These are phyloP conservation scores for Eledona agricola DNA, from an alignment of 2,888 invertebrate species.

Conservation along the genomic window DNA sequence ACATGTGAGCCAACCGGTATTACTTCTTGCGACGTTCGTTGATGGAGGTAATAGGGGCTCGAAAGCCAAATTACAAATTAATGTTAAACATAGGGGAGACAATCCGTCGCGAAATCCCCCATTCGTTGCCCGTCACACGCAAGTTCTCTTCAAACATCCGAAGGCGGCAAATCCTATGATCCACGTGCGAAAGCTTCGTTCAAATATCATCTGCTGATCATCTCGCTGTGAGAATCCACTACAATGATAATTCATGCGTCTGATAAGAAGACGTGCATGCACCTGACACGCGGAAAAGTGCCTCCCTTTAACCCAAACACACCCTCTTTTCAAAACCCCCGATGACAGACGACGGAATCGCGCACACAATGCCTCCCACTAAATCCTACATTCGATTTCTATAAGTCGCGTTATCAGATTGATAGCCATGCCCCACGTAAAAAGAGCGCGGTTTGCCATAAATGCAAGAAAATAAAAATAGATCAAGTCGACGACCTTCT, in stretches of 20 bases:
- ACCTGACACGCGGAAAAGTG: constrained; percentile 25
- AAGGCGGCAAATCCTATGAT: constrained; percentile 17
- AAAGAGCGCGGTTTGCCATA: constrained; percentile 19
- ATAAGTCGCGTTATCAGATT: constrained; percentile 50
- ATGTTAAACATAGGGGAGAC: constrained; percentile 20
- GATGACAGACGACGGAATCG: constrained; percentile 32
- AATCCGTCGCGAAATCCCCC: constrained; percentile 14
- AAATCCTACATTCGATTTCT: constrained; percentile 52
- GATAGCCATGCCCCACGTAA: constrained; percentile 37
- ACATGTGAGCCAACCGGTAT: too few species aligned
- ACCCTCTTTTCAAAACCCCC: constrained; percentile 14
- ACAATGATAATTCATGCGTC: constrained; percentile 31
- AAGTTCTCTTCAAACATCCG: constrained; percentile 19
- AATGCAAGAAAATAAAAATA: constrained; percentile 16
- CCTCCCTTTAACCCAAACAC: constrained; percentile 7
- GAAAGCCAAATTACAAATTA: constrained; percentile 24
- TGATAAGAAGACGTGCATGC: constrained; percentile 22
- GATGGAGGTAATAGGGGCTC: constrained; percentile 20
- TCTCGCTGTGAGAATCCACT: constrained; percentile 14
- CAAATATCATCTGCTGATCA: constrained; percentile 25
- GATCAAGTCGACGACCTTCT: constrained; percentile 15
- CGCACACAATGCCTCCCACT: constrained; percentile 39
- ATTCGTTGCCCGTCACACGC: constrained; percentile 24
- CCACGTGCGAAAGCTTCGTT: constrained; percentile 23
- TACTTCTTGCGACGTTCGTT: constrained; percentile 18